A percentile compares a stretch with the other conserved stretches of the same genome.
phyloP scores from a whole-genome alignment of 2,888 invertebrate species.

The Tenthredo distinguenda region DNA sequence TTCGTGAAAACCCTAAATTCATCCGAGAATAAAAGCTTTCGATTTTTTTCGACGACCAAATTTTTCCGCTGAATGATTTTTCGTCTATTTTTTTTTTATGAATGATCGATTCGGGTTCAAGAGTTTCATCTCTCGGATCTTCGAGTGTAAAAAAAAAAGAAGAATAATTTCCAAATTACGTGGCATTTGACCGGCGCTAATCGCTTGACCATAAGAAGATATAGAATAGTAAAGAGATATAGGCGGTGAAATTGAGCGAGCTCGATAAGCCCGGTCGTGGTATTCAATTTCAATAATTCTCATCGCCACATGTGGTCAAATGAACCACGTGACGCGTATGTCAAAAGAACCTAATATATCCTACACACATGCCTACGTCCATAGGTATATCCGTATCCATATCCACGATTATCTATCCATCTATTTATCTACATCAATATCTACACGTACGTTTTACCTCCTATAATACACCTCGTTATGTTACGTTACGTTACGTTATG shows the following conservation, averaged over 20 bases:
- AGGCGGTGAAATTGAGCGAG: constrained; percentile 37
- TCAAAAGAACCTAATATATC: constrained; percentile 5
- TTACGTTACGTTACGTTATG: neutral
- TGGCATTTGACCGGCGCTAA: constrained; percentile 10
- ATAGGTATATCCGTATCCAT: neutral
- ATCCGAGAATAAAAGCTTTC: too few relatives aligned
- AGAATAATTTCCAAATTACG: neutral
- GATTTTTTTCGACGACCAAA: too few relatives aligned
- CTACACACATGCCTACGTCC: neutral
- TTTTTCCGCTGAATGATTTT: too few relatives aligned
- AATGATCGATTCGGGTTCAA: neutral
- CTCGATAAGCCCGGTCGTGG: neutral
- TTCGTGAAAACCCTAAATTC: too few relatives aligned
- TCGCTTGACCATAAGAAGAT: constrained; percentile 22
- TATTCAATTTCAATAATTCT: constrained; percentile 50
- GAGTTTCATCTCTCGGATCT: neutral
- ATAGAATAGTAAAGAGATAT: neutral
- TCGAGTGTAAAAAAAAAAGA: neutral
- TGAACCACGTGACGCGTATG: constrained; percentile 41
- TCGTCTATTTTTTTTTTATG: neutral
- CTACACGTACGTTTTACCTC: neutral
- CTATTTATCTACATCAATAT: neutral
- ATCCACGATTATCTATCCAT: neutral
- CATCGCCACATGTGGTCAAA: constrained; percentile 40
- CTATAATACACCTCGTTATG: neutral